Percentiles rank a stretch among this genome's conserved stretches.
Evolutionary conservation across 2,113 vertebrate species (phyloP).

Genomic region (Heteronetta atricapilla): DNA sequence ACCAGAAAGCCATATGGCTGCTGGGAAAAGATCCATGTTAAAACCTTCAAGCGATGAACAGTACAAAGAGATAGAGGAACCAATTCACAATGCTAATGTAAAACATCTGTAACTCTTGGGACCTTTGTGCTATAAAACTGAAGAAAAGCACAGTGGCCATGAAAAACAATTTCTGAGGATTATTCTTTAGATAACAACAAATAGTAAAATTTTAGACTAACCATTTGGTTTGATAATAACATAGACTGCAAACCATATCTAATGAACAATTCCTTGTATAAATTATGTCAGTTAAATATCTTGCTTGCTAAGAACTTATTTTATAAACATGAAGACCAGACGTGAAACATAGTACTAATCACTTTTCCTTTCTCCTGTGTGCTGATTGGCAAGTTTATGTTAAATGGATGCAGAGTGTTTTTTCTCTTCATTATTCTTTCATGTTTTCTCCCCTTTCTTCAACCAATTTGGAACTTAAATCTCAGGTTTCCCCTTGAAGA

Average conservation of each 20-base stretch:
- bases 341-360: slow-evolving; percentile 1
- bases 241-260: background rate
- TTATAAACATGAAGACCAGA: background rate
- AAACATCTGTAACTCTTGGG: slow-evolving; percentile 24
- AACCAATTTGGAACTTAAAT: background rate
- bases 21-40: slow-evolving; percentile 53
- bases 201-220: background rate
- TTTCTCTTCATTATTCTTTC: background rate
- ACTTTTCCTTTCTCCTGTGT: slow-evolving; percentile 13
- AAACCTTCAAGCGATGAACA: slow-evolving; percentile 47
- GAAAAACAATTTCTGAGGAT: slow-evolving; percentile 18
- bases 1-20: slow-evolving; percentile 39
- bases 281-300: slow-evolving; percentile 46
- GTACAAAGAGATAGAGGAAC: slow-evolving; percentile 22
- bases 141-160: background rate
- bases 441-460: background rate
- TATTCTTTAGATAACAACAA: slow-evolving; percentile 35
- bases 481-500: background rate
- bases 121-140: background rate
- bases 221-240: background rate
- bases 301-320: slow-evolving; percentile 15
- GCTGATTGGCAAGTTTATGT: background rate
- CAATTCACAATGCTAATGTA: slow-evolving; percentile 24
- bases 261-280: slow-evolving; percentile 30
- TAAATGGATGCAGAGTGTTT: background rate